Percentiles rank a stretch among this genome's conserved stretches.
These are phyloP conservation scores for Platypus cylindrus DNA, from an alignment of 2,888 invertebrate genomes.

Conservation along the genomic window DNA sequence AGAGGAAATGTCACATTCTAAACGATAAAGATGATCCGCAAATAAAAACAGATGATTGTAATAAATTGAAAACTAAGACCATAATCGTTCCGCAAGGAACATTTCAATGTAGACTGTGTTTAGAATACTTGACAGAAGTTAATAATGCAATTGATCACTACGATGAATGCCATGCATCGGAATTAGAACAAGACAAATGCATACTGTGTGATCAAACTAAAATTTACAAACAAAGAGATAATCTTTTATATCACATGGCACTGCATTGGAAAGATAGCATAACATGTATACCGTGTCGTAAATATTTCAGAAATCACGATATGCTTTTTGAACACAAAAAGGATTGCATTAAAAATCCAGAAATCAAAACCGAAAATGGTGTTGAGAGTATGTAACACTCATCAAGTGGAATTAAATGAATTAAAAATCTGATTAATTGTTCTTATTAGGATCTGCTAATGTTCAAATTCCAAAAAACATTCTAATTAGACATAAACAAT, in stretches of 20 bases:
- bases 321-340: conserved; percentile 6
- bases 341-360: conserved; percentile 10
- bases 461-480: too few relatives aligned
- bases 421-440: too few relatives aligned
- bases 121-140: conserved; percentile 7
- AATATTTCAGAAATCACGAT: conserved; percentile 11
- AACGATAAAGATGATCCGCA: too few relatives aligned
- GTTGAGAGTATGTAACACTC: neutral
- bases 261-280: conserved; percentile 13
- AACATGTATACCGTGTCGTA: conserved; percentile 13
- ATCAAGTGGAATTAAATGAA: too few relatives aligned
- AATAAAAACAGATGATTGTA: too few relatives aligned
- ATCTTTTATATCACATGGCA: conserved; percentile 12
- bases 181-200: conserved; percentile 9
- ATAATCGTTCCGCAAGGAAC: too few relatives aligned
- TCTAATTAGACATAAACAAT: too few relatives aligned
- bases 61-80: too few relatives aligned
- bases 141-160: conserved; percentile 12
- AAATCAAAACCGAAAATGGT: neutral
- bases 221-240: conserved; percentile 11
- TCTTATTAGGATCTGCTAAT: too few relatives aligned
- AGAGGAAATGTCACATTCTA: too few relatives aligned
- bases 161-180: conserved; percentile 10
- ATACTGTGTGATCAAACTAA: conserved; percentile 12
- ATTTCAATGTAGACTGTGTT: conserved; percentile 12